Evolutionary conservation across 2,113 vertebrate genomes (phyloP), one percentile per base, ranked within the genome.

Genomic region (Mellivora capensis): DNA sequence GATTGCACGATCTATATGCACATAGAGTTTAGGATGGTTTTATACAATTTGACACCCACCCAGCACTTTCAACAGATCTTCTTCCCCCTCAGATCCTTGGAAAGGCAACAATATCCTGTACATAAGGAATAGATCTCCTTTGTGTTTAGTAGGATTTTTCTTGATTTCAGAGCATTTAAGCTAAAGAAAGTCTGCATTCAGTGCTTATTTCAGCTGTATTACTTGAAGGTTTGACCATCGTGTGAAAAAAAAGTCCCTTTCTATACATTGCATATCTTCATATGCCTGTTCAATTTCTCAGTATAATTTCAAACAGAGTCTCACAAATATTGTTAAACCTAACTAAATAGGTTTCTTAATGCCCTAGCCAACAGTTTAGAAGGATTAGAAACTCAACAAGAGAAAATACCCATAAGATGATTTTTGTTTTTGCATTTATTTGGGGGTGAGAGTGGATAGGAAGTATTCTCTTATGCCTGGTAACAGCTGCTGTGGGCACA

Each of bases 251-350:
- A 81, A 4, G 2, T 84, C 91, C 20, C 42, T 87, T 86, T 79
- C 34, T 86, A 92, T 67, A 91, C 49, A 37, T 72, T 47, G 27
- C 6, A 0, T 61, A 59, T 61, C 69, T 84, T 96, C 52, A 54
- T 61, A 52, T 61, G 80, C 42, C 76, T 72, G 39, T 91, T 93
- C 80, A 25, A 54, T 90, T 96, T 94, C 83, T 96, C 59, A 49
- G 31, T 74, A 17, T 95, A 88, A 34, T 23, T 71, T 89, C 94
- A 96, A 92, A 88, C 67, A 29, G 27, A 31, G 27, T 67, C 90
- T 94, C 8, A n/a, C 5, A 21, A 81, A 54, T 95, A 85, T 17
- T 39, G 14, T 67, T 87, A 77, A 93, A 64, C 29, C 44, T 86
- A 69, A 71, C 39, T 67, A 67, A 67, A 67, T 69, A 87, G n/a